Conservation (phyloP, 2,888 invertebrate genomes). For the Chirona hameri region DNA sequence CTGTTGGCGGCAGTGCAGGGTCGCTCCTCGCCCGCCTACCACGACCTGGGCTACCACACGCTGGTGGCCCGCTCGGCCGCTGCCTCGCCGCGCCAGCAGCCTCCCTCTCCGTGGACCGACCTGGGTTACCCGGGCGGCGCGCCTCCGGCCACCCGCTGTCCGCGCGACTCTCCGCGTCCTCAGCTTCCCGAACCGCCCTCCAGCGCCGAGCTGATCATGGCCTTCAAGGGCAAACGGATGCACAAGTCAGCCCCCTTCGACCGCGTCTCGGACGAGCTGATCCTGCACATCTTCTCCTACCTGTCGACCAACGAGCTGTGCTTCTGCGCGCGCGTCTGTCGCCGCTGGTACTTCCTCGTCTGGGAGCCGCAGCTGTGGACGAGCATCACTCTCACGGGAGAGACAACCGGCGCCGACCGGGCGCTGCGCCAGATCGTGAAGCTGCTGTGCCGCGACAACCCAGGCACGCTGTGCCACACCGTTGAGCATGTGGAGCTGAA, state of each 20-base stretch:
- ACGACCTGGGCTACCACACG: no score
- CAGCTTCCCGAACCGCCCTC: conserved; percentile 36
- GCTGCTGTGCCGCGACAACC: conserved; percentile 48
- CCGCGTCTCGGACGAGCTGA: conserved; percentile 62
- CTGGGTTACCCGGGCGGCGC: conserved; percentile 39
- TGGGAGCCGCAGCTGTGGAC: conserved; percentile 76
- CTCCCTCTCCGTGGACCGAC: conserved; percentile 41
- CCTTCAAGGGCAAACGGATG: conserved; percentile 48
- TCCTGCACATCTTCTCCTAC: conserved; percentile 66
- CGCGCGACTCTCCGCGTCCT: conserved; percentile 35
- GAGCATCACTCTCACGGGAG: conserved; percentile 61
- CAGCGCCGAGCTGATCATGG: conserved; percentile 44
- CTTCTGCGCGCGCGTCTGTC: conserved; percentile 68
- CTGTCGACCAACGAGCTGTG: conserved; percentile 66
- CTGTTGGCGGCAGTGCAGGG: no score
- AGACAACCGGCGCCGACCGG: conserved; percentile 54
- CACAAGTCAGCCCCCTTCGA: conserved; percentile 52
- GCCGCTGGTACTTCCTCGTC: conserved; percentile 68
- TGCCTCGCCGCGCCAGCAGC: conserved; percentile 34
- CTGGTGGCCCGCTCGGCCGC: no score
- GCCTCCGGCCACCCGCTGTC: neutral
- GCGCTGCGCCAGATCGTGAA: conserved; percentile 49
- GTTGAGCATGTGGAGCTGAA: conserved; percentile 58
- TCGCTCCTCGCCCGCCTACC: no score
- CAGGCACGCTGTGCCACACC: conserved; percentile 48